phyloP scores from a whole-genome alignment of 2,888 invertebrate species.

The Stratiomys singularior region DNA sequence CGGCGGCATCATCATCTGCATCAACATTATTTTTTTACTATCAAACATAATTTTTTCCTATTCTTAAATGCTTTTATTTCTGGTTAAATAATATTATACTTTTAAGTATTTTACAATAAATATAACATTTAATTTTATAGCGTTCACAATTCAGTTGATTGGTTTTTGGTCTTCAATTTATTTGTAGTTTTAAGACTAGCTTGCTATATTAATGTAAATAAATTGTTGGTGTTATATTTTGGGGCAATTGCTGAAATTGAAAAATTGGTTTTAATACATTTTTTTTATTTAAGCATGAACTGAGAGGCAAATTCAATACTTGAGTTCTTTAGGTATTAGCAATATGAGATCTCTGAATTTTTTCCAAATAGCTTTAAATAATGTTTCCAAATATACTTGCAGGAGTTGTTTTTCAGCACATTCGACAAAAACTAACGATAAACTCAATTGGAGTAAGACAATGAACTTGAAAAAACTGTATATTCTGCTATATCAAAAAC shows the following conservation, averaged over 20 bases:
- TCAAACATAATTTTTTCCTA: neutral
- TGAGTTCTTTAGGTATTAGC: neutral
- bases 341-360: no score
- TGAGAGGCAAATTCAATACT: neutral
- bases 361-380: no score
- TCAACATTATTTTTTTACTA: neutral
- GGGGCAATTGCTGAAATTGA: neutral
- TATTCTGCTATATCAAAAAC: no score
- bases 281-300: no score
- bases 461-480: no score
- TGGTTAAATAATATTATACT: neutral
- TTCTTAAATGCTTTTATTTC: neutral
- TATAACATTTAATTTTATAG: slow-evolving; percentile 4
- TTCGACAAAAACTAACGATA: no score
- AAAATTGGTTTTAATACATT: no score
- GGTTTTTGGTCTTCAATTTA: slow-evolving; percentile 10
- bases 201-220: slow-evolving; percentile 30
- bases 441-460: no score
- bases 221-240: slow-evolving; percentile 23
- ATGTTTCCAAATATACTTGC: no score
- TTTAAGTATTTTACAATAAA: neutral
- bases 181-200: slow-evolving; percentile 1
- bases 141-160: slow-evolving; percentile 25
- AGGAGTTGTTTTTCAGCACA: no score
- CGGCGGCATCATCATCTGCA: slow-evolving; percentile 2